phyloP scores from a whole-genome alignment of 2,888 invertebrate genomes.

The Tortricodes alternella region DNA sequence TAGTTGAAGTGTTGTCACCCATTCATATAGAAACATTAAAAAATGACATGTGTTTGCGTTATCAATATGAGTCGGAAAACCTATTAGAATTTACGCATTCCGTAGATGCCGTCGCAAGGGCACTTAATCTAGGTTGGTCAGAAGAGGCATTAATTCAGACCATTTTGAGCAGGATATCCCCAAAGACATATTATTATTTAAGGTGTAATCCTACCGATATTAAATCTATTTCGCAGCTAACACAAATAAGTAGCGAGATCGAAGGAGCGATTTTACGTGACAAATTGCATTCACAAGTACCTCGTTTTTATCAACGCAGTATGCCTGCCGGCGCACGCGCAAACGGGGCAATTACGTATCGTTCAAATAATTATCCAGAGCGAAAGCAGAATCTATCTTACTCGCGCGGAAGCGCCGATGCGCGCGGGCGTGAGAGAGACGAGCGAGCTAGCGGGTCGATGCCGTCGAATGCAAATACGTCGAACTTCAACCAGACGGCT shows the following conservation, averaged over 20 bases:
- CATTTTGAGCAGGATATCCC: not conserved
- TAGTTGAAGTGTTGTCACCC: not conserved
- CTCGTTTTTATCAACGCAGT: not conserved
- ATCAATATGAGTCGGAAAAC: not conserved
- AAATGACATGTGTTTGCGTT: conserved; percentile 5
- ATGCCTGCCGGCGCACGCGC: not conserved
- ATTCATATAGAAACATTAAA: conserved; percentile 1
- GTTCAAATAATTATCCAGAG: not conserved
- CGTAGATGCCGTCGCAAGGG: not conserved
- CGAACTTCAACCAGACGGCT: not conserved
- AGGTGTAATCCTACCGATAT: conserved; percentile 2
- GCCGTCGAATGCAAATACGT: not conserved
- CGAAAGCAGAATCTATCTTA: not conserved
- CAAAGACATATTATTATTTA: conserved; percentile 2
- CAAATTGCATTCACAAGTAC: not conserved
- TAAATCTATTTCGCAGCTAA: not conserved
- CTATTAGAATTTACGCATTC: not conserved
- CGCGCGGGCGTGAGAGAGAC: not conserved
- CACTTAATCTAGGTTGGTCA: not conserved
- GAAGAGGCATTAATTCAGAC: not conserved
- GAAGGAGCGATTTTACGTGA: conserved; percentile 4
- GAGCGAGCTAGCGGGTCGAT: not conserved
- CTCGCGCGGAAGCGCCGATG: not conserved
- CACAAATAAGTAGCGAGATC: conserved; percentile 12
- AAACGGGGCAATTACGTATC: not conserved